phyloP scores from a whole-genome alignment of 2,888 invertebrate species.

The Sialis fuliginosa region DNA sequence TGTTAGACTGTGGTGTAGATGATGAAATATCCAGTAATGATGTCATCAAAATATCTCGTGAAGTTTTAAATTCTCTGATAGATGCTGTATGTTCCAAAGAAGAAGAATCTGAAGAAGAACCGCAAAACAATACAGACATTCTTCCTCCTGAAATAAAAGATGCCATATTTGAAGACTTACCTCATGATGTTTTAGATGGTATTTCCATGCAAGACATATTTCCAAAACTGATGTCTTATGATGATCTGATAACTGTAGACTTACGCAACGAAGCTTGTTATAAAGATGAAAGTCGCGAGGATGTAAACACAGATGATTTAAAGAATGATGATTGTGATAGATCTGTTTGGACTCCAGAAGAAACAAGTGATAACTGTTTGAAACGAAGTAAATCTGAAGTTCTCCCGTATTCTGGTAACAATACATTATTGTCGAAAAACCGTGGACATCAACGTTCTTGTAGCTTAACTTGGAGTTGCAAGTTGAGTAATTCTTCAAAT shows the following conservation, averaged over 20 bases:
- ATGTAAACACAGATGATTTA: conserved; percentile 41
- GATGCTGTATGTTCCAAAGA: conserved; percentile 45
- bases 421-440: conserved; percentile 28
- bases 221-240: conserved; percentile 49
- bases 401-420: conserved; percentile 16
- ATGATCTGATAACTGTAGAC: conserved; percentile 45
- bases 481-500: conserved; percentile 42
- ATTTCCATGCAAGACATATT: conserved; percentile 78
- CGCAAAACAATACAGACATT: conserved; percentile 63
- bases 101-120: conserved; percentile 52
- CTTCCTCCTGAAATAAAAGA: conserved; percentile 75
- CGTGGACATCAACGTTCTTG: conserved; percentile 47
- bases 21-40: conserved; percentile 26
- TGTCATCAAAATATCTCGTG: conserved; percentile 37
- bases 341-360: conserved; percentile 17
- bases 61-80: conserved; percentile 36
- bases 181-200: conserved; percentile 65
- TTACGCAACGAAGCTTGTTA: conserved; percentile 37
- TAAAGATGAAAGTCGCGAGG: conserved; percentile 28
- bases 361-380: conserved; percentile 23
- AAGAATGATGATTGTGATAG: conserved; percentile 32
- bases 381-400: conserved; percentile 50
- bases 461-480: conserved; percentile 50
- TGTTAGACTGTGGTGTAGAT: conserved; percentile 19
- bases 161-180: conserved; percentile 70